phyloP scores from a whole-genome alignment of 2,797 vertebrate genomes.

The Erithacus rubecula region DNA sequence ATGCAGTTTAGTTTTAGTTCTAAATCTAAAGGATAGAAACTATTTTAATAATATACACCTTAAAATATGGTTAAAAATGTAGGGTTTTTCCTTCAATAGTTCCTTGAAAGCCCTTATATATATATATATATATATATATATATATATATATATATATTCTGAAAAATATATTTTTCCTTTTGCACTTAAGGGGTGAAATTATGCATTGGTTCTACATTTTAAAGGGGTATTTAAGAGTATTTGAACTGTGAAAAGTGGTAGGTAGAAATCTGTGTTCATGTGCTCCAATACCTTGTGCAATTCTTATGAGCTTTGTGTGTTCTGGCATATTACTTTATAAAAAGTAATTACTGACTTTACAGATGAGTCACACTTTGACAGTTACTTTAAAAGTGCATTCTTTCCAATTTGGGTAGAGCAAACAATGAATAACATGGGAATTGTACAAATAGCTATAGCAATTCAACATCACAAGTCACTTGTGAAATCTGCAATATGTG shows the following conservation, averaged over 20 bases:
- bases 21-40: background rate
- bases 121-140: background rate
- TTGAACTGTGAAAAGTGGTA: conserved; percentile 10
- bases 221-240: background rate
- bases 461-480: conserved; percentile 54
- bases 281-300: background rate
- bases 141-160: background rate
- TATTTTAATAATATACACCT: background rate
- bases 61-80: background rate
- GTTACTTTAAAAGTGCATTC: background rate
- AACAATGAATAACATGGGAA: conserved; percentile 34
- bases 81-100: background rate
- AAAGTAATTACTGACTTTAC: conserved; percentile 52
- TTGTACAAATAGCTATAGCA: conserved; percentile 26
- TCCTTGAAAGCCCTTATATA: background rate
- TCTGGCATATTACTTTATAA: conserved; percentile 19
- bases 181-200: background rate
- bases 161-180: background rate
- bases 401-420: conserved; percentile 27
- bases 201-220: background rate
- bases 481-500: conserved; percentile 62
- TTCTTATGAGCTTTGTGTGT: background rate
- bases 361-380: conserved; percentile 44
- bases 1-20: background rate
- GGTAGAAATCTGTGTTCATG: background rate